Evolutionary conservation across 1,140 invertebrate species (phyloP).

Genomic region (Drosophila funebris): DNA sequence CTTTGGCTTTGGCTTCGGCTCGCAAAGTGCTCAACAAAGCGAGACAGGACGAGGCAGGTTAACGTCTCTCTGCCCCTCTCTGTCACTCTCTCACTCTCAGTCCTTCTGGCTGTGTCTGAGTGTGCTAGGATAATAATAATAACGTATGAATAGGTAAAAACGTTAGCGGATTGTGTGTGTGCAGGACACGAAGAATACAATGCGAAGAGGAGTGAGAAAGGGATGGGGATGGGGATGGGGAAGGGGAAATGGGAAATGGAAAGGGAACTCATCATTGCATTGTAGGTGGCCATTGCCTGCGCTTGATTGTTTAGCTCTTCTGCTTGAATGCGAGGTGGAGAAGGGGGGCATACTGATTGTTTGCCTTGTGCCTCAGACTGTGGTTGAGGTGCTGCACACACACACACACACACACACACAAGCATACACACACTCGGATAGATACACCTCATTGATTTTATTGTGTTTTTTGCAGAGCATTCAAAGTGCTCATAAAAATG

Average conservation of each 20-base stretch:
- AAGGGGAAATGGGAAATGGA: neutral
- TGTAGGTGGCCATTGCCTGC: conserved; percentile 69
- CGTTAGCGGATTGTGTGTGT: conserved; percentile 20
- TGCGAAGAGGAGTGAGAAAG: neutral
- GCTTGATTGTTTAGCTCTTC: conserved; percentile 76
- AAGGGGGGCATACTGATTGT: too few relatives aligned
- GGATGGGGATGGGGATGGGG: too few relatives aligned
- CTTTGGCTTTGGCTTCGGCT: conserved; percentile 56
- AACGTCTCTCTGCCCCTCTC: conserved; percentile 32
- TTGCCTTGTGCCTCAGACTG: conserved; percentile 50
- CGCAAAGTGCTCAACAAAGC: conserved; percentile 80
- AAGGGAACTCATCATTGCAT: conserved; percentile 57
- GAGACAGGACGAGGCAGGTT: conserved; percentile 43
- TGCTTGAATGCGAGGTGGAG: conserved; percentile 36
- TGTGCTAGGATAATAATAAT: conserved; percentile 80
- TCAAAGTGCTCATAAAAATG: conserved; percentile 81
- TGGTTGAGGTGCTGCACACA: conserved; percentile 57
- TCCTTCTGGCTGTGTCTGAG: conserved; percentile 45
- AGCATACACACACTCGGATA: conserved; percentile 15
- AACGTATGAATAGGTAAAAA: conserved; percentile 82
- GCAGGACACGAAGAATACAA: neutral
- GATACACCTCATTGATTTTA: conserved; percentile 80
- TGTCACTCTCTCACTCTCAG: too few relatives aligned
- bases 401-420: conserved; percentile 20
- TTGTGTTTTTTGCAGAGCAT: conserved; percentile 75